These are phyloP conservation scores for Coenonympha arcania DNA, from an alignment of 2,888 invertebrate species.

Conservation along the genomic window DNA sequence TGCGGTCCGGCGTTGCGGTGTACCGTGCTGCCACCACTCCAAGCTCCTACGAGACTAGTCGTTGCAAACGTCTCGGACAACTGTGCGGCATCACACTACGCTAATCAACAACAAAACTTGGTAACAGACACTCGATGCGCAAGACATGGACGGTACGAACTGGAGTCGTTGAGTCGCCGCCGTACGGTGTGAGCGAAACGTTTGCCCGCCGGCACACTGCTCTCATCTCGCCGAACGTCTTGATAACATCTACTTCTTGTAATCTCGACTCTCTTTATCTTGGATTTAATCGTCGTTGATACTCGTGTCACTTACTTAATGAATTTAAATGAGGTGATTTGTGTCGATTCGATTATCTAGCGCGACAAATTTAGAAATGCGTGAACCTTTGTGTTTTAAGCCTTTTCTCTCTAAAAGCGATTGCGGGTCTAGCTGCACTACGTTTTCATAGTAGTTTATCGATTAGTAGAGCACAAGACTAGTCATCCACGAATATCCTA, in stretches of 20 bases:
- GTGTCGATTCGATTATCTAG: constrained; percentile 33
- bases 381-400: constrained; percentile 45
- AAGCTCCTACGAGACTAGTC: constrained; percentile 63
- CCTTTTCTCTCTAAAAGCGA: constrained; percentile 47
- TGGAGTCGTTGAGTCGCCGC: constrained; percentile 36
- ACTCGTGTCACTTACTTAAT: constrained; percentile 29
- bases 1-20: constrained; percentile 47
- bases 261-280: constrained; percentile 19
- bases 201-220: constrained; percentile 23
- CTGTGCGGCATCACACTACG: constrained; percentile 70
- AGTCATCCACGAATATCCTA: constrained; percentile 50
- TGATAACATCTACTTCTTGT: constrained; percentile 21
- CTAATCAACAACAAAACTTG: constrained; percentile 69
- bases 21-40: constrained; percentile 61
- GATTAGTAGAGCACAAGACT: constrained; percentile 16
- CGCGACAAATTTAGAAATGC: constrained; percentile 35
- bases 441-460: constrained; percentile 9
- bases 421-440: constrained; percentile 58
- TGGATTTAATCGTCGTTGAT: constrained; percentile 16
- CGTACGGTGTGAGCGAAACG: constrained; percentile 24
- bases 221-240: constrained; percentile 31
- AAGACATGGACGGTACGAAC: constrained; percentile 66
- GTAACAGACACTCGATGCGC: constrained; percentile 67
- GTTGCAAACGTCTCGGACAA: constrained; percentile 55
- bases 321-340: constrained; percentile 35